A percentile compares a stretch with the other conserved stretches of the same genome.
These are phyloP conservation scores for Eurystomus gularis DNA, from an alignment of 2,113 vertebrate genomes.

Conservation along the genomic window DNA sequence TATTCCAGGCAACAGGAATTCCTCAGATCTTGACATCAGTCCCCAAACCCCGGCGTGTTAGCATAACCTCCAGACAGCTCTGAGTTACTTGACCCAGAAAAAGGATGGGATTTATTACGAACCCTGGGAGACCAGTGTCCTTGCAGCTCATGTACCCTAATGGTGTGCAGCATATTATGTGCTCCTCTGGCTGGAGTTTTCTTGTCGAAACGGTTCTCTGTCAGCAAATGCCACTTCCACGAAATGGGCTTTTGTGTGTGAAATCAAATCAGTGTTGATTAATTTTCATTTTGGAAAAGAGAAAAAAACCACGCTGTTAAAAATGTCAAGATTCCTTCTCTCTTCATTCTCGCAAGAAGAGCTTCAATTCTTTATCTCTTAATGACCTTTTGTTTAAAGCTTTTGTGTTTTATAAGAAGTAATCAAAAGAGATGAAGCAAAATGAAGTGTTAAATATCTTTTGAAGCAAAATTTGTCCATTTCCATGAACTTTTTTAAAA, in stretches of 20 bases:
- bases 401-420: conserved; percentile 20
- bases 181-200: not conserved
- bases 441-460: conserved; percentile 31
- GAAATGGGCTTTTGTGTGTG: conserved; percentile 4
- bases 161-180: not conserved
- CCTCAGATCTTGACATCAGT: conserved; percentile 61
- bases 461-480: not conserved
- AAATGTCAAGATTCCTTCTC: conserved; percentile 54
- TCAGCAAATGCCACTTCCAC: conserved; percentile 40
- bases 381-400: conserved; percentile 66
- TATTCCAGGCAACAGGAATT: conserved; percentile 64
- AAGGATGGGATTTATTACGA: conserved; percentile 39
- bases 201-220: not conserved
- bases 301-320: not conserved
- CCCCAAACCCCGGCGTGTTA: conserved; percentile 31
- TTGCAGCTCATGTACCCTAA: conserved; percentile 19
- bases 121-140: conserved; percentile 21
- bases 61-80: conserved; percentile 61
- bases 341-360: not conserved
- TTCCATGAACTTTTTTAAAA: not conserved
- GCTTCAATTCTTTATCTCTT: conserved; percentile 48
- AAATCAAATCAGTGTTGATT: conserved; percentile 58
- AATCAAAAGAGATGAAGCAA: not conserved
- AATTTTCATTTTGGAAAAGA: conserved; percentile 46
- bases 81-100: conserved; percentile 63